These are phyloP conservation scores for Danio jaintianensis DNA, from an alignment of 2,797 vertebrate species.

Conservation along the genomic window DNA sequence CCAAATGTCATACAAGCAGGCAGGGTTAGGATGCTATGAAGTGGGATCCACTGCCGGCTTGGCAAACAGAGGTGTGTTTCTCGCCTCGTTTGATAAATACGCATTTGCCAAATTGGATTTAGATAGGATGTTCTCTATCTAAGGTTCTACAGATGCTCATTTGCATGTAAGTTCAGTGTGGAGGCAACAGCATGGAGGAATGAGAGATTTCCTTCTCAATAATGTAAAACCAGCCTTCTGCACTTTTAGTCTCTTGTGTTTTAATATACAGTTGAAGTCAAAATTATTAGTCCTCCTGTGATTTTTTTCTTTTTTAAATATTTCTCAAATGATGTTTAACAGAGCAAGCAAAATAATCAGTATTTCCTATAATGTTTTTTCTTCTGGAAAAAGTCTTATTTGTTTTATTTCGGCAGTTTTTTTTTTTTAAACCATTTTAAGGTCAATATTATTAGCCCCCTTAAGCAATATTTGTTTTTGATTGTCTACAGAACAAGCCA, in stretches of 20 bases:
- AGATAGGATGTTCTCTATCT: conserved; percentile 55
- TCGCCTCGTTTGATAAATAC: conserved; percentile 53
- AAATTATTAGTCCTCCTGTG: too few relatives aligned
- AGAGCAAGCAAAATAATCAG: too few relatives aligned
- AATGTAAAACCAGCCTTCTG: conserved; percentile 6
- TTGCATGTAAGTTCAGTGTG: conserved; percentile 53
- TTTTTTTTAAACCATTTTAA: too few relatives aligned
- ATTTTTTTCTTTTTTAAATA: too few relatives aligned
- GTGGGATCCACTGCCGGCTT: conserved; percentile 28
- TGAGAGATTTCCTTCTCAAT: conserved; percentile 49
- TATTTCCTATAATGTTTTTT: too few relatives aligned
- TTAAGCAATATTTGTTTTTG: too few relatives aligned
- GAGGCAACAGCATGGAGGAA: conserved; percentile 37
- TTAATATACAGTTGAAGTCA: neutral
- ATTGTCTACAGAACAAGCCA: too few relatives aligned
- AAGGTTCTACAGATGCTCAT: conserved; percentile 59
- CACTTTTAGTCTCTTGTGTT: conserved; percentile 21
- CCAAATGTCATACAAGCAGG: conserved; percentile 34
- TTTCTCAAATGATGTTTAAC: too few relatives aligned
- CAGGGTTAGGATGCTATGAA: conserved; percentile 25
- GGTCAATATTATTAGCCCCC: too few relatives aligned
- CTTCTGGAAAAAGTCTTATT: too few relatives aligned
- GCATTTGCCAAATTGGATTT: conserved; percentile 60
- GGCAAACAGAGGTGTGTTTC: conserved; percentile 50
- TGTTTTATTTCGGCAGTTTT: too few relatives aligned